Base-by-base conservation (phyloP, 2,888 invertebrate genomes). In the Clunio marinus region DNA sequence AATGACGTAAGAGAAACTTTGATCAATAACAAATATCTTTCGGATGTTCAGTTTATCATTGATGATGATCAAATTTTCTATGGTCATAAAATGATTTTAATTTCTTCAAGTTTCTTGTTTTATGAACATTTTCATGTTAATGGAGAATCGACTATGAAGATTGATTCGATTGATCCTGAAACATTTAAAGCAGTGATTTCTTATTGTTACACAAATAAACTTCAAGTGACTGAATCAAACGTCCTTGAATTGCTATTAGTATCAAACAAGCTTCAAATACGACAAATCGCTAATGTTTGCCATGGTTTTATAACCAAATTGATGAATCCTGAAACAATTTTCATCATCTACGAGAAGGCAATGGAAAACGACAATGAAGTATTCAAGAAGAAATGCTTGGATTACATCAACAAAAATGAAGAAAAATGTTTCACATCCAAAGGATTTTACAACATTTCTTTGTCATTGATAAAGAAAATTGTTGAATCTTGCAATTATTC, bases 301-400 rank as follows among this genome's bases (percentile, higher is more conserved):
- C 15, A 13, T 51, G 35, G 37, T 1, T 66, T 55, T 8, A 35
- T 57, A 1, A 32, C 13, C 3, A 55, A 13, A 5, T 28, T 25
- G n/a, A 35, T 66, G 1, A 66, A 55, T 51, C 32, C 55, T n/a
- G 55, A 55, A n/a, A 32, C 22, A 15, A 28, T 66, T n/a, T 66
- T 66, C 28, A 22, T 22, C 1, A 22, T 66, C 15, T 57, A 32
- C 22, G 66, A 66, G 10, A 55, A 51, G 22, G 35, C 55, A 2
- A 24, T 57, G 27, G 35, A 51, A 7, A 4, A 24, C 1, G 25
- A 55, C 1, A 55, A n/a, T 5, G 66, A 66, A 28, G 7, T 15
- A 17, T 66, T 51, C n/a, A 25, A 51, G 15, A 55, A 28, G 15
- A 66, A 55, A 22, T 66, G 66, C n/a, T 22, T 66, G 24, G 55